phyloP scores from a whole-genome alignment of 2,888 invertebrate genomes.

The Melikaiella ostensackeni region DNA sequence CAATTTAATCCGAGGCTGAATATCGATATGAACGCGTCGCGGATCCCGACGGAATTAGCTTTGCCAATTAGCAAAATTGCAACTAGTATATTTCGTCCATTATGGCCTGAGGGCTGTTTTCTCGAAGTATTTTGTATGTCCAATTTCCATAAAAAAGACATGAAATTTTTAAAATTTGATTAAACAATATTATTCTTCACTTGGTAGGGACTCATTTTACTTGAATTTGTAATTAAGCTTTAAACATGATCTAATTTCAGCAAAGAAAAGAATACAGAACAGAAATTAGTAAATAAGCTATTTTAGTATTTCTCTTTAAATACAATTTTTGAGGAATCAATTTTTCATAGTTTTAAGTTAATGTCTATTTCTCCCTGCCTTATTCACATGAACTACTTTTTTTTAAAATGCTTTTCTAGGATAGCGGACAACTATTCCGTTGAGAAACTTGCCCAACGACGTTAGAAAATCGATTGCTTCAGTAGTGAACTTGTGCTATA shows the following conservation, averaged over 20 bases:
- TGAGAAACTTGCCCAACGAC: not conserved
- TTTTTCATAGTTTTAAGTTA: no score
- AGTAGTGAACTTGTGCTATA: slow-evolving; percentile 2
- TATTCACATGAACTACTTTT: not conserved
- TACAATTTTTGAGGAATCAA: not conserved
- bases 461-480: not conserved
- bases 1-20: slow-evolving; percentile 49
- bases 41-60: slow-evolving; percentile 59
- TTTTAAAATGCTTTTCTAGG: not conserved
- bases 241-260: no score
- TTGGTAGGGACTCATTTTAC: not conserved
- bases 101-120: not conserved
- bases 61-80: slow-evolving; percentile 66
- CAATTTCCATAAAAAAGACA: not conserved
- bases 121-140: not conserved
- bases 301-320: no score
- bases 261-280: no score
- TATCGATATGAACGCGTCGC: slow-evolving; percentile 52
- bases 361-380: no score
- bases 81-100: slow-evolving; percentile 41
- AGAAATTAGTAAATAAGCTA: no score
- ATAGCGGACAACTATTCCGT: not conserved
- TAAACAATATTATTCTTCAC: not conserved
- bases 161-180: not conserved
- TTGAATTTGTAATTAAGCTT: no score